Evolutionary conservation across 2,888 invertebrate genomes (phyloP), one percentile per base, ranked within the genome.

Genomic region (Piscicola geometra): DNA sequence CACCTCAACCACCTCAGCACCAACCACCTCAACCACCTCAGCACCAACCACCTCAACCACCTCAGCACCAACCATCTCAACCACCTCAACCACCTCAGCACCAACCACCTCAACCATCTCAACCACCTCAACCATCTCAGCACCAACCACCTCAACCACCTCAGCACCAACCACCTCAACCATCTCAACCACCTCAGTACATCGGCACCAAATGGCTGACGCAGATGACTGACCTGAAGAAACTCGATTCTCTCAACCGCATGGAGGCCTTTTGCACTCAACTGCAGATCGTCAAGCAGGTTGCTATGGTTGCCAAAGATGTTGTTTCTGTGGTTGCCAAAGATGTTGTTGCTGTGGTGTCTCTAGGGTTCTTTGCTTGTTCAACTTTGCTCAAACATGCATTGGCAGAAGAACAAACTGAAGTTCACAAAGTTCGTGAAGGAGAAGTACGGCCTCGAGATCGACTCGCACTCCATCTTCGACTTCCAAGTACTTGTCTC

Each of bases 141-240:
- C n/a, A n/a, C n/a, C n/a, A n/a, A n/a, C n/a, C n/a, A n/a, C n/a
- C 41, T 15, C 5, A 5, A 41, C 41, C 41, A 41, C 41, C 41
- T 9, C 41, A 41, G 9, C 41, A 41, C 41, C 41, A 41, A 41
- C 41, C 41, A 41, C 41, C 41, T 9, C 41, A 41, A 41, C 21
- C n/a, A n/a, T n/a, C n/a, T n/a, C n/a, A n/a, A 71, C 71, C 9
- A 77, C 80, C 83, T 0, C 81, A 90, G 88, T 95, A 95, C 89
- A 98, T 99, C 85, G 99, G 99, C 15, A 95, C 96, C 75, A 91
- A 92, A 18, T 99, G 97, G 97, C 92, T 92, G 50, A 91, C 92
- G 32, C 93, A 98, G 85, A 88, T 99, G 83, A 93, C 93, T 72
- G 90, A 95, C 84, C 87, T 99, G 82, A 88, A 89, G 77, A 89